These are phyloP conservation scores for Grus americana DNA, from an alignment of 2,113 vertebrate species.

Conservation along the genomic window DNA sequence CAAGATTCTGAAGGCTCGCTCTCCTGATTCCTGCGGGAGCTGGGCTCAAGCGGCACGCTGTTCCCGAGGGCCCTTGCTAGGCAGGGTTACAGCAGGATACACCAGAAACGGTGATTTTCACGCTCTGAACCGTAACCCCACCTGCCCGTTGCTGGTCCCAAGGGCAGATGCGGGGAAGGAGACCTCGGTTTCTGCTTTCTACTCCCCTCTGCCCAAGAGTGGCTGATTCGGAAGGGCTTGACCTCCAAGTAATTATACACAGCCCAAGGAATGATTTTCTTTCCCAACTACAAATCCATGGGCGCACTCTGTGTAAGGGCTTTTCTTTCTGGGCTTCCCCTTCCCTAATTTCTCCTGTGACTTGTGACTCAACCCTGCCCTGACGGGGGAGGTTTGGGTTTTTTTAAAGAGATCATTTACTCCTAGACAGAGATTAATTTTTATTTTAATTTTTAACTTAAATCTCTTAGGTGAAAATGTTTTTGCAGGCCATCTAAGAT, in stretches of 20 bases:
- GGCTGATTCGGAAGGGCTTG: background rate
- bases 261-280: background rate
- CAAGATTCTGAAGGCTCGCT: background rate
- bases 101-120: background rate
- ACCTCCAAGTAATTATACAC: background rate
- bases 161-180: background rate
- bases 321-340: background rate
- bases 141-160: background rate
- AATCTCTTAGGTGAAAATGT: background rate
- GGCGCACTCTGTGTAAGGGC: background rate
- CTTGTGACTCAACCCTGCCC: background rate
- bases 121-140: background rate
- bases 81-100: background rate
- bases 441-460: constrained; percentile 61
- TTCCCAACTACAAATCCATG: background rate
- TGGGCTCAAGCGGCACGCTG: accelerated
- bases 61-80: background rate
- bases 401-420: background rate
- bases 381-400: background rate
- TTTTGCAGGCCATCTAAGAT: background rate
- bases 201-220: background rate
- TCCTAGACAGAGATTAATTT: constrained; percentile 32
- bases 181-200: background rate
- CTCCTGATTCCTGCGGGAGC: background rate
- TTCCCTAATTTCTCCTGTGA: background rate